Percentiles rank a stretch among this genome's conserved stretches.
phyloP scores from a whole-genome alignment of 2,888 invertebrate genomes.

The Nemurella pictetii region DNA sequence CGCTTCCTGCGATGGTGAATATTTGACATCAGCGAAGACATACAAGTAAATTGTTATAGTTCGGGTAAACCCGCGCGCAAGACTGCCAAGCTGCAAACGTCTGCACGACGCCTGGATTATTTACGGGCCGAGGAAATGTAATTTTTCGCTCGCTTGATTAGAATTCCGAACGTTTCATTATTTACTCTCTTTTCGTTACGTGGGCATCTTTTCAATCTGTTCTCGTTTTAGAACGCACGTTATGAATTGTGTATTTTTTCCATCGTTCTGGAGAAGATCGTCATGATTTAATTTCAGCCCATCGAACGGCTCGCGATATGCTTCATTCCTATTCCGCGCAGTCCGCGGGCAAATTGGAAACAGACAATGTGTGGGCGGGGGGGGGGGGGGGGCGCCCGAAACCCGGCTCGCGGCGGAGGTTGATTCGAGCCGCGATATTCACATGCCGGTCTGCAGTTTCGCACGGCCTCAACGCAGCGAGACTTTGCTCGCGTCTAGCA shows the following conservation, averaged over 20 bases:
- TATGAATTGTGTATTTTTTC: neutral
- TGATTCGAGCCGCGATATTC: too few species aligned
- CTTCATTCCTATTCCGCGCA: neutral
- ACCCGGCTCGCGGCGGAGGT: too few species aligned
- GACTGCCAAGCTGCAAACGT: neutral
- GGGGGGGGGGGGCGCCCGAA: too few species aligned
- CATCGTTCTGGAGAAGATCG: neutral
- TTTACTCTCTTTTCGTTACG: neutral
- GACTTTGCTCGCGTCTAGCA: too few species aligned
- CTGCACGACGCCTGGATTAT: neutral
- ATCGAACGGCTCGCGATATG: neutral
- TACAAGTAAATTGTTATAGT: conserved; percentile 11
- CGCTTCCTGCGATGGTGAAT: neutral
- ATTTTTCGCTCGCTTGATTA: neutral
- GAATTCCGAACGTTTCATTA: neutral
- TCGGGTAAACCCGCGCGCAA: too few species aligned
- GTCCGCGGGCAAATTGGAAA: neutral
- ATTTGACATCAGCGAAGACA: conserved; percentile 13
- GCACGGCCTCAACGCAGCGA: too few species aligned
- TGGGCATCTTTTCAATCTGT: neutral
- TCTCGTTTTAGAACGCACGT: neutral
- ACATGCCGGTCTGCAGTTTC: neutral
- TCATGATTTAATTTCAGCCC: neutral
- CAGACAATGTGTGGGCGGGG: neutral
- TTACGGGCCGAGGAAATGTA: neutral